phyloP scores from a whole-genome alignment of 2,113 vertebrate species.

The Ibidorhyncha struthersii region DNA sequence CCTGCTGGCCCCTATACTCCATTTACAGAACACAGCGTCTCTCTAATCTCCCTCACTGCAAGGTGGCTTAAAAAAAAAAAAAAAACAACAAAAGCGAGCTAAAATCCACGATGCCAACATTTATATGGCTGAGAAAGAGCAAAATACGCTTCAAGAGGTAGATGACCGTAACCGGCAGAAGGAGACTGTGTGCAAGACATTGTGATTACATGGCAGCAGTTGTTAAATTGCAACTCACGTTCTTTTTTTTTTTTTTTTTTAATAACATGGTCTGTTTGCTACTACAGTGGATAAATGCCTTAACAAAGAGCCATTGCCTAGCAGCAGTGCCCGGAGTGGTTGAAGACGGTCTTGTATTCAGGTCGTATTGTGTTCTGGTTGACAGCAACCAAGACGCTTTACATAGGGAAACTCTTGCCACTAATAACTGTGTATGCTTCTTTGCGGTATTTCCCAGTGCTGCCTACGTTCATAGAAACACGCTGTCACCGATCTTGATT shows the following conservation, averaged over 20 bases:
- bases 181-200: not conserved
- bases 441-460: not conserved
- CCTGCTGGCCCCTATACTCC: not conserved
- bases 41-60: not conserved
- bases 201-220: not conserved
- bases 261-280: not conserved
- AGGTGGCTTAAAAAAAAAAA: not conserved
- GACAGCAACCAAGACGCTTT: not conserved
- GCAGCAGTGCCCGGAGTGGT: not conserved
- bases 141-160: not conserved
- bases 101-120: not conserved
- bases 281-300: not conserved
- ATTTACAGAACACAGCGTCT: not conserved
- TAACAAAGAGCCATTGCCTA: not conserved
- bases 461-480: not conserved
- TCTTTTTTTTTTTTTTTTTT: not conserved
- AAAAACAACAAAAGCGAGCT: not conserved
- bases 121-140: not conserved
- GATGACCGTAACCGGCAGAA: not conserved
- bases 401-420: not conserved
- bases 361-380: not conserved
- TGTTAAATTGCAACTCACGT: not conserved
- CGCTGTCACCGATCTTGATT: not conserved
- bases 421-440: not conserved
- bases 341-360: not conserved